phyloP scores from a whole-genome alignment of 2,797 vertebrate species.

The Pseudotriccus pelzelni region DNA sequence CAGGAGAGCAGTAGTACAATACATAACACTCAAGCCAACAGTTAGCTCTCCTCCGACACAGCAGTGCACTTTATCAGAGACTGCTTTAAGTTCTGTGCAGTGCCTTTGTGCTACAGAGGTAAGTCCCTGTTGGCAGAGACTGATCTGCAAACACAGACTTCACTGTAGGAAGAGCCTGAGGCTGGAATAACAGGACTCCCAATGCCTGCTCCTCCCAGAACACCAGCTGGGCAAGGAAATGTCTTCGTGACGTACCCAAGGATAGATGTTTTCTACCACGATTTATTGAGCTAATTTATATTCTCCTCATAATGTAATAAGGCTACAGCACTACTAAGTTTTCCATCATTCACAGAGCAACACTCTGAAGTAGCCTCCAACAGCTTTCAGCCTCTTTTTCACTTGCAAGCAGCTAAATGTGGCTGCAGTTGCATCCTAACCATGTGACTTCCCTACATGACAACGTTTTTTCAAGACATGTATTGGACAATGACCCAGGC shows the following conservation, averaged over 20 bases:
- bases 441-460: not conserved
- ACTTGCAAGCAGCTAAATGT: constrained; percentile 1
- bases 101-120: not conserved
- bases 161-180: not conserved
- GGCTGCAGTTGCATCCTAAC: not conserved
- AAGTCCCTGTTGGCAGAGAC: not conserved
- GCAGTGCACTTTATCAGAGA: not conserved
- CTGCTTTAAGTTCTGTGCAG: not conserved
- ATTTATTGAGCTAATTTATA: not conserved
- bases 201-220: not conserved
- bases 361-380: not conserved
- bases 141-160: not conserved
- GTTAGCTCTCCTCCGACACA: not conserved
- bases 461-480: not conserved
- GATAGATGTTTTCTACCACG: not conserved
- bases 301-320: not conserved
- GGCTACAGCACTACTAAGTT: not conserved
- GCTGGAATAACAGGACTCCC: not conserved
- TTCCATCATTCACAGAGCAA: not conserved
- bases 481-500: not conserved
- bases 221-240: not conserved
- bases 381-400: not conserved
- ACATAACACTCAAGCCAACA: not conserved
- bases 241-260: not conserved
- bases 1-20: not conserved